phyloP scores from a whole-genome alignment of 2,113 vertebrate species.

The Oryzias woworae region DNA sequence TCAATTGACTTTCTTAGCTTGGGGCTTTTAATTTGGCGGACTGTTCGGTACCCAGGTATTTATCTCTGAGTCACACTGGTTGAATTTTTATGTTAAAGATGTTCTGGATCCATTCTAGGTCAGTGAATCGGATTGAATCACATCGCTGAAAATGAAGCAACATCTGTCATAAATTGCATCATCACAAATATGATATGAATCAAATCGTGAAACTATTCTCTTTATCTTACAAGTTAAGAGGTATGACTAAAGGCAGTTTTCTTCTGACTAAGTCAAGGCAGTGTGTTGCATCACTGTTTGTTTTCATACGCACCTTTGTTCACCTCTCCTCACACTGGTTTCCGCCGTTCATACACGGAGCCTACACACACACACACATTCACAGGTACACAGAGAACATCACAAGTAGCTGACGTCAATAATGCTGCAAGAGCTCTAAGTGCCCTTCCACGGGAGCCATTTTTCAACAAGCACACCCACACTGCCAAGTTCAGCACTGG shows the following conservation, averaged over 20 bases:
- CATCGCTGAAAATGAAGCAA: too few relatives aligned
- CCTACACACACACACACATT: constrained; percentile 34
- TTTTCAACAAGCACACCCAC: constrained; percentile 71
- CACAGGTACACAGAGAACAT: constrained; percentile 42
- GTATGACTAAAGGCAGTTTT: background rate
- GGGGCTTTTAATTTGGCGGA: too few relatives aligned
- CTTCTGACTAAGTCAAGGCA: constrained; percentile 4
- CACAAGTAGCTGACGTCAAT: constrained; percentile 66
- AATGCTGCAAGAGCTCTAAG: constrained; percentile 54
- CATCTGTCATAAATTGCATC: too few relatives aligned
- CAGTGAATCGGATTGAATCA: too few relatives aligned
- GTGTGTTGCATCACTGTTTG: constrained; percentile 10
- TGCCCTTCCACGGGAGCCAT: constrained; percentile 51
- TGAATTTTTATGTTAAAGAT: too few relatives aligned
- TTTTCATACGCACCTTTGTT: constrained; percentile 20
- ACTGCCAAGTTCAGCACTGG: constrained; percentile 62
- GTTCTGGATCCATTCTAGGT: too few relatives aligned
- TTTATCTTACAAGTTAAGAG: background rate
- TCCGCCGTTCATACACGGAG: constrained; percentile 8
- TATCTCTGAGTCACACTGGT: too few relatives aligned
- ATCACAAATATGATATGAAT: too few relatives aligned
- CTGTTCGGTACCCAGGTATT: too few relatives aligned
- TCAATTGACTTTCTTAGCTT: too few relatives aligned
- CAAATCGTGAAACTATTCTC: background rate
- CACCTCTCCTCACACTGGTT: constrained; percentile 19